Evolutionary conservation across 1,140 invertebrate genomes (phyloP), one percentile per base, ranked within the genome.

Genomic region (Eumeta japonica): DNA sequence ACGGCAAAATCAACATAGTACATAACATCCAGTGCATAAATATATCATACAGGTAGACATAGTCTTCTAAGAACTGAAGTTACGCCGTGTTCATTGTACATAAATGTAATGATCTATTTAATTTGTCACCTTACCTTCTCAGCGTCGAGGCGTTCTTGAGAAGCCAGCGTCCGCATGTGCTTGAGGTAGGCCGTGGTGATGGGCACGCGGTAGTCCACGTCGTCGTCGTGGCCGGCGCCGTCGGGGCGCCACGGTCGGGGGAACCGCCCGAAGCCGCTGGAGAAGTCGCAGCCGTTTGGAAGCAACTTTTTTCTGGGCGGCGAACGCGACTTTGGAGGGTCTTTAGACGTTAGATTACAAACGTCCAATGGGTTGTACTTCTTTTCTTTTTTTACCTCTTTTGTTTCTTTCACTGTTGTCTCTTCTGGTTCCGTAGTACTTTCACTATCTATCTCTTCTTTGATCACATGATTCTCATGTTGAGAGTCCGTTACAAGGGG

Each of bases 121-220:
- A n/a, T n/a, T n/a, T n/a, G n/a, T n/a, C n/a, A n/a, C n/a, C n/a
- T n/a, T n/a, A n/a, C n/a, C 72, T 77, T 76, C 32, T 84, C 81
- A 33, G 78, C 72, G 31, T 81, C 79, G 50, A 83, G 49, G 1
- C 81, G 77, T 27, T 84, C 83, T 46, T 84, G 81, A 33, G 50
- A 67, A 16, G 80, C 79, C 63, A 85, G 74, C 50, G 77, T 85
- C 55, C 84, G 77, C 75, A 87, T 87, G 55, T 90, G 84, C 61
- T 90, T 90, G 61, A 92, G 73, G 65, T 91, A 90, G 2, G 88
- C 88, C 10, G 88, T 90, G 2, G 89, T 91, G 46, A 92, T 91
- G 9, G 90, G 89, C 43, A 91, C 80, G 52, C 84, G 85, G 62
- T 88, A 90, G 66, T 90, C 87, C 27, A 89, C 83, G 52, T 80